A percentile compares a stretch with the other conserved stretches of the same genome.
phyloP scores from a whole-genome alignment of 2,888 invertebrate species.

The Oligia latruncula region DNA sequence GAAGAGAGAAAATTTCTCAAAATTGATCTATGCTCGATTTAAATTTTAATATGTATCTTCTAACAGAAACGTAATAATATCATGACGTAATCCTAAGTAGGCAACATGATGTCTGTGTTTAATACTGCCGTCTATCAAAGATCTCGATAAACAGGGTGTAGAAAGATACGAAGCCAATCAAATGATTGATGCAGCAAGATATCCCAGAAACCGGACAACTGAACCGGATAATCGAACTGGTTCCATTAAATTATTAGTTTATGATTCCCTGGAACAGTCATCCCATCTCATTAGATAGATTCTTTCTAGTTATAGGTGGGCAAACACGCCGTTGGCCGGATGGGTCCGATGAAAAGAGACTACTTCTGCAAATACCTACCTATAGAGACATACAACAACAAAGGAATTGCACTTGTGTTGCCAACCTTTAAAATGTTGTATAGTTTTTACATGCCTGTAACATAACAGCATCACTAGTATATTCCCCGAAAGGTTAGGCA shows the following conservation, averaged over 20 bases:
- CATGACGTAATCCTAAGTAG: neutral
- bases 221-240: conserved; percentile 38
- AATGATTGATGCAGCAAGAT: conserved; percentile 34
- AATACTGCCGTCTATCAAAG: neutral
- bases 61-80: neutral
- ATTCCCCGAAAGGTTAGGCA: neutral
- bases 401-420: neutral
- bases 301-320: conserved; percentile 39
- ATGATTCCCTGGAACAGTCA: conserved; percentile 37
- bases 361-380: neutral
- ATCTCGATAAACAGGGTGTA: conserved; percentile 40
- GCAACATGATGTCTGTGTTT: neutral
- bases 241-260: conserved; percentile 42
- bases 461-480: neutral
- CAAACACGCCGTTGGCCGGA: neutral
- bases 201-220: conserved; percentile 30
- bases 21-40: neutral
- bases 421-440: neutral
- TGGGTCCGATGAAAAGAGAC: conserved; percentile 1
- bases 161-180: conserved; percentile 40
- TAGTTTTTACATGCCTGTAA: neutral
- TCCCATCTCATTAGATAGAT: conserved; percentile 29
- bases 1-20: neutral
- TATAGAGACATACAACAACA: neutral
- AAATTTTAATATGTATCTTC: neutral